These are phyloP conservation scores for Lacerta agilis DNA, from an alignment of 2,797 vertebrate species.

Conservation along the genomic window DNA sequence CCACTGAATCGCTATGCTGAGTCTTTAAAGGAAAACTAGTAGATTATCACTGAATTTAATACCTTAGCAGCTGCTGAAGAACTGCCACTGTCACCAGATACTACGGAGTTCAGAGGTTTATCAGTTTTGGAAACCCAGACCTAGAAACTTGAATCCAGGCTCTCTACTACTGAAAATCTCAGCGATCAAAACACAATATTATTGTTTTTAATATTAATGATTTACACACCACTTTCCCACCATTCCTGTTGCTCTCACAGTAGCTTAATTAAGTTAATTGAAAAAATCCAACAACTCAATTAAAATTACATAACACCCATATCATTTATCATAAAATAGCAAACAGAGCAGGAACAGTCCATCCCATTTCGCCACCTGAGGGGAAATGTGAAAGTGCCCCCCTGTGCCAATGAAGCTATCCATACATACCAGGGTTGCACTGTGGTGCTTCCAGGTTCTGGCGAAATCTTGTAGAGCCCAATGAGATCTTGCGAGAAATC, in stretches of 20 bases:
- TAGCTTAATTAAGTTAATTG: background rate
- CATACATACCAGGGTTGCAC: too few species aligned
- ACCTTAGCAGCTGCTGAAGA: background rate
- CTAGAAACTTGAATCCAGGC: background rate
- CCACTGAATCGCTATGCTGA: background rate
- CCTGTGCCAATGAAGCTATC: too few species aligned
- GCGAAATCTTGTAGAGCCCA: background rate
- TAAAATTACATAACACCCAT: background rate
- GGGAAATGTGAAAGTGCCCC: too few species aligned
- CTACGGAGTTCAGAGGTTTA: too few species aligned
- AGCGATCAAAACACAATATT: background rate
- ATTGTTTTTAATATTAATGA: background rate
- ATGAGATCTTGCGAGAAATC: background rate
- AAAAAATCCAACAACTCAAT: background rate
- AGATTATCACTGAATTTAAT: background rate
- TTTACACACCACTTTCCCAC: background rate
- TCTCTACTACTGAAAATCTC: background rate
- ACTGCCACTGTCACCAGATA: background rate
- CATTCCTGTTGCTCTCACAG: background rate
- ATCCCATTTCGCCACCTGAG: too few species aligned
- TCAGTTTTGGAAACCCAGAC: background rate
- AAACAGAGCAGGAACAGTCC: too few species aligned
- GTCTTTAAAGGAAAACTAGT: background rate
- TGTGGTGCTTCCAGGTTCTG: too few species aligned
- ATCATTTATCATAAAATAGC: background rate